Evolutionary conservation across 2,888 invertebrate species (phyloP).

Genomic region (Leptinotarsa haldemani): DNA sequence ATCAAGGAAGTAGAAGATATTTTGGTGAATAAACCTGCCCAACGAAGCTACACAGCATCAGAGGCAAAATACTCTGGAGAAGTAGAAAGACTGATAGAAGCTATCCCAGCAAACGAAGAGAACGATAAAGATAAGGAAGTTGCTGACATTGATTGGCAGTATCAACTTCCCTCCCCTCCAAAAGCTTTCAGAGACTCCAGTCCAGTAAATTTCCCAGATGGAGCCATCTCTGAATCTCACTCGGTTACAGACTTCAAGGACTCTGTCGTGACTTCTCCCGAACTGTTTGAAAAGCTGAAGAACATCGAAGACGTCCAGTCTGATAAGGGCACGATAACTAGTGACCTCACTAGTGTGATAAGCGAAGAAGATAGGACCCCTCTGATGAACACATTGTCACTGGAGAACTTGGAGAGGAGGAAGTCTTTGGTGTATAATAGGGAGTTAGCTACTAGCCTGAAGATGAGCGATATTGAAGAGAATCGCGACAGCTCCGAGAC

Average conservation of each 20-base stretch:
- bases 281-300: conserved; percentile 62
- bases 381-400: conserved; percentile 60
- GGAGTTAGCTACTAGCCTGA: conserved; percentile 64
- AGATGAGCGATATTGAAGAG: conserved; percentile 54
- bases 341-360: conserved; percentile 53
- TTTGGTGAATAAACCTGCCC: conserved; percentile 12
- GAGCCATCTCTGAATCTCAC: conserved; percentile 42
- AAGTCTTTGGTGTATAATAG: conserved; percentile 64
- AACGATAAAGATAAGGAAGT: conserved; percentile 31
- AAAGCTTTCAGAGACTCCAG: conserved; percentile 69
- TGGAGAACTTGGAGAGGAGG: conserved; percentile 64
- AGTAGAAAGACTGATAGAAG: conserved; percentile 31
- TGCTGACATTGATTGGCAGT: conserved; percentile 67
- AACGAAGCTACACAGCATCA: background rate
- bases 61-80: background rate
- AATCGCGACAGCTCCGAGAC: conserved; percentile 44
- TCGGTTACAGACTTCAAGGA: conserved; percentile 60
- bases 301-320: conserved; percentile 53
- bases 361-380: conserved; percentile 58
- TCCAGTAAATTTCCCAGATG: conserved; percentile 55
- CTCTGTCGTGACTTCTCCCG: conserved; percentile 64
- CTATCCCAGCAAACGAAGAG: conserved; percentile 15
- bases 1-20: background rate
- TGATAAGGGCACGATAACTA: conserved; percentile 47
- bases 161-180: conserved; percentile 72